Conservation (phyloP, 2,888 invertebrate species). For the Sphaerophoria rueppellii region DNA sequence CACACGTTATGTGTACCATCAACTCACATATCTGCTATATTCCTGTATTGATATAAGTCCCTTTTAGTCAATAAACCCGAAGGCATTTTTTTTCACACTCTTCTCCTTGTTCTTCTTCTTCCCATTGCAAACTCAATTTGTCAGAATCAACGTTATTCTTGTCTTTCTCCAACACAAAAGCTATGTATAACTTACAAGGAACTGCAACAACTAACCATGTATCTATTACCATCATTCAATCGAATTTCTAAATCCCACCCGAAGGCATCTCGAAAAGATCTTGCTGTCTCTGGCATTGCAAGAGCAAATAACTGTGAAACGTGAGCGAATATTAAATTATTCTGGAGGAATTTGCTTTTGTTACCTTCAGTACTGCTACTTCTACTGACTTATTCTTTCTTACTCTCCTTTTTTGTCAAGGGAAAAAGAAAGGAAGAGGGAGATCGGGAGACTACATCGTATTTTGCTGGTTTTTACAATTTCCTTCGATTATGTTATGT, state of each 20-base stretch:
- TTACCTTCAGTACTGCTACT: neutral
- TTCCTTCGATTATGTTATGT: no score
- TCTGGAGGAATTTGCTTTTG: constrained; percentile 32
- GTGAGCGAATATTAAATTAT: constrained; percentile 35
- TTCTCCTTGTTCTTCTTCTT: neutral
- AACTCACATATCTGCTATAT: no score
- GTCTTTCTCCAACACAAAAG: constrained; percentile 9
- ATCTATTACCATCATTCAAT: constrained; percentile 8
- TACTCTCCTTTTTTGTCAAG: no score
- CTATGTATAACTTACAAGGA: constrained; percentile 7
- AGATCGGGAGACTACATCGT: no score
- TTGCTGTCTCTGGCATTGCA: neutral
- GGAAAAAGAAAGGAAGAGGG: no score
- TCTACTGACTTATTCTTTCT: no score
- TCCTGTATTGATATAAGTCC: no score
- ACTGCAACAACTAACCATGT: constrained; percentile 10
- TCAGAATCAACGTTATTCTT: constrained; percentile 26
- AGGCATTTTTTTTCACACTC: constrained; percentile 5
- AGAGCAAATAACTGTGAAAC: constrained; percentile 39
- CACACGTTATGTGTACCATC: no score
- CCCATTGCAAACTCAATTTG: constrained; percentile 40
- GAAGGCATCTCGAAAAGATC: neutral
- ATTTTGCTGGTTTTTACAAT: no score
- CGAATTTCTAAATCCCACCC: neutral
- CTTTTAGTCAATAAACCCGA: neutral